Base-by-base conservation (phyloP, 2,113 vertebrate genomes). In the Brienomyrus longianalis region DNA sequence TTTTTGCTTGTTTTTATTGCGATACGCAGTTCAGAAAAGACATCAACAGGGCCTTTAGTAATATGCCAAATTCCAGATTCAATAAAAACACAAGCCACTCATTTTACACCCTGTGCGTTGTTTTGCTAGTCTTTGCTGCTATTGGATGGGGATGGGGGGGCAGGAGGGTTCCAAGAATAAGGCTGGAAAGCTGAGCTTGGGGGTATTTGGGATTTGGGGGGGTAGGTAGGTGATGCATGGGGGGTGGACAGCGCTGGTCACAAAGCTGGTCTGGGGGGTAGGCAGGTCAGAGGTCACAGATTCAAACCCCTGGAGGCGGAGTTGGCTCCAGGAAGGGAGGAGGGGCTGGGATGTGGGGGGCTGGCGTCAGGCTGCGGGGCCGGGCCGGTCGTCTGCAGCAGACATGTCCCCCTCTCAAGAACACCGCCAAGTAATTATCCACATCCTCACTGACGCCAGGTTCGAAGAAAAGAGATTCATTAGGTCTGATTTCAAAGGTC, bases 231-330 rank as follows among this genome's bases (percentile, higher is more conserved):
- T 43, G 43, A 56, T 19, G 31, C 51, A 21, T 27, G 86, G 51
- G 48, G 94, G 91, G 31, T 35, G 66, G 66, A 74, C 66, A 35
- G 27, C 66, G 88, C 90, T 93, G 93, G 92, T 92, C 93, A 91
- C 94, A 83, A 83, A 83, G 35, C 43, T 83, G 43, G 43, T 43
- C 80, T 35, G 52, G 94, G 93, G 92, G 91, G 91, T 94, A 95
- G 94, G 93, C 95, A 96, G 93, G 91, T 94, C 94, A 92, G 94
- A 95, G 95, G 95, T 95, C 95, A 95, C 96, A 94, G 92, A 23
- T 93, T 93, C 94, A 94, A 96, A 95, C 93, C 92, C 95, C 87
- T 43, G 35, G 0, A 94, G 94, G 93, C 92, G 90, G 95, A 31
- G 92, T 94, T 93, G 94, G 95, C 96, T 96, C 93, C 94, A 95